Evolutionary conservation across 2,113 vertebrate genomes (phyloP).

Genomic region (Neodon shergylaensis): DNA sequence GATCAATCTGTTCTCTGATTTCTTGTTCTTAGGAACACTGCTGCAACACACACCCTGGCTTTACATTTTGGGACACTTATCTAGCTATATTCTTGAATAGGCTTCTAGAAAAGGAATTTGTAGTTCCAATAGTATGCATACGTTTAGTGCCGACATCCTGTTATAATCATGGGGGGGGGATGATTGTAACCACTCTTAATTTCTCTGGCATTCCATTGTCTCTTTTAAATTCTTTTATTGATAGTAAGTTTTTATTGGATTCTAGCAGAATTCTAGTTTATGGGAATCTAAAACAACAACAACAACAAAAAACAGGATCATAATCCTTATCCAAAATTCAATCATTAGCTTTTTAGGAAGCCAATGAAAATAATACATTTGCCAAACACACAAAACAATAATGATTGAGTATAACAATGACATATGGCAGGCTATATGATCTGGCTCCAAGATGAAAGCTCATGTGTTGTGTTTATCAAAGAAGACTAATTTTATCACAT

Average conservation of each 20-base stretch:
- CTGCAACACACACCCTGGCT: neutral
- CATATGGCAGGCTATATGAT: neutral
- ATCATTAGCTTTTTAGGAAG: constrained; percentile 5
- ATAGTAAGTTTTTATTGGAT: neutral
- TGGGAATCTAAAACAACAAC: neutral
- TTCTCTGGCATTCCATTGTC: neutral
- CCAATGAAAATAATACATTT: neutral
- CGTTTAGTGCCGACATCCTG: neutral
- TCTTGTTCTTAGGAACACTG: neutral
- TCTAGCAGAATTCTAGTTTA: neutral
- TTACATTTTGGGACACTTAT: neutral
- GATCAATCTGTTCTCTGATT: neutral
- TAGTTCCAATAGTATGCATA: neutral
- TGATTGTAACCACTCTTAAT: too few relatives aligned
- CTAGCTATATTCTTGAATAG: constrained; percentile 17
- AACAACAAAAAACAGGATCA: neutral
- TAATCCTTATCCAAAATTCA: neutral
- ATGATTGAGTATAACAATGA: neutral
- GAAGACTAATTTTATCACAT: neutral
- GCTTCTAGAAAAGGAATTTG: neutral
- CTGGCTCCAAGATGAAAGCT: neutral
- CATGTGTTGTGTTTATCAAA: neutral
- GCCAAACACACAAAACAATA: neutral
- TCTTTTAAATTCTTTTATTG: neutral
- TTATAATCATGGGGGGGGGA: too few relatives aligned